These are phyloP conservation scores for Uromys caudimaculatus DNA, from an alignment of 2,797 vertebrate genomes.

Conservation along the genomic window DNA sequence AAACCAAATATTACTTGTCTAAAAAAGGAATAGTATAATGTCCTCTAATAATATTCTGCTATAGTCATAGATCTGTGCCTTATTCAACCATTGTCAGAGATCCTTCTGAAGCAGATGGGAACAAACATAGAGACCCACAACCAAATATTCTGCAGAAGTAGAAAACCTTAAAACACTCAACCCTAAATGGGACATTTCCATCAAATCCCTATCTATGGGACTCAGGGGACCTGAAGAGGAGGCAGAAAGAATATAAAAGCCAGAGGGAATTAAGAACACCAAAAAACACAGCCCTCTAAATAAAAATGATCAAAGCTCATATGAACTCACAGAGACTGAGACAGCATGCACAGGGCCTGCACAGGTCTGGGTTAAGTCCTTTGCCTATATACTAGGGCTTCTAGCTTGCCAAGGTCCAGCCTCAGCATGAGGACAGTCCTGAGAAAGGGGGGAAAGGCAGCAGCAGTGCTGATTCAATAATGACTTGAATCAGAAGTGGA, in stretches of 20 bases:
- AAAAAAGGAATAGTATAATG: neutral
- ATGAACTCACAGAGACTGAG: neutral
- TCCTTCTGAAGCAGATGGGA: neutral
- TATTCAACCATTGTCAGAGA: neutral
- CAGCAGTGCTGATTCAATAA: no score
- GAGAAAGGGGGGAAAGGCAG: no score
- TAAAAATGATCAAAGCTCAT: neutral
- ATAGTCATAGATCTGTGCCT: neutral
- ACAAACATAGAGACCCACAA: neutral
- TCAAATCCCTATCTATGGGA: neutral
- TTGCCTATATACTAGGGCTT: neutral
- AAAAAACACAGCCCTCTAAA: neutral
- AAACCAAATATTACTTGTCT: neutral
- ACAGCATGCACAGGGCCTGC: neutral
- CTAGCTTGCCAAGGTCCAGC: neutral
- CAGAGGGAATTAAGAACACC: neutral
- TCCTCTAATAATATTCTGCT: neutral
- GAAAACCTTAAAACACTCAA: neutral
- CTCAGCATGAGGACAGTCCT: no score
- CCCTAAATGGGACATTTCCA: neutral
- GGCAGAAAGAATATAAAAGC: neutral
- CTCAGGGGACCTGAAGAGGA: neutral
- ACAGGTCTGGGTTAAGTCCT: neutral
- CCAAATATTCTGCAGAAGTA: neutral
- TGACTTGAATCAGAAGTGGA: no score